Base-by-base conservation (phyloP, 2,797 vertebrate species). In the Xenops minutus region DNA sequence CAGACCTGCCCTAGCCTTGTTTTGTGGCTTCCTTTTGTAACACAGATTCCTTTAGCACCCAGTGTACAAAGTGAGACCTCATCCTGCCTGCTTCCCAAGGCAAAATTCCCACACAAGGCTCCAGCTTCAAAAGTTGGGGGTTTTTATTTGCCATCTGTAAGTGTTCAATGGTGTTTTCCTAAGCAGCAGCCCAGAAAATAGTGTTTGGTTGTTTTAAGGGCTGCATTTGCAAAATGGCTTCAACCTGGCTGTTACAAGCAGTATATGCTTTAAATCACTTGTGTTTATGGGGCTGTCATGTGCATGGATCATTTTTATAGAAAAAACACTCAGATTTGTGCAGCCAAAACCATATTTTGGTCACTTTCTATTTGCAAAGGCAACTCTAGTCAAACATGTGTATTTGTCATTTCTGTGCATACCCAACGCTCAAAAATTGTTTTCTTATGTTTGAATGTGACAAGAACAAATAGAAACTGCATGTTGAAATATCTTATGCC, bases 141-240 rank as follows among this genome's bases (percentile, higher is more conserved):
- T 10, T 43, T 85, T 92, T 88, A 51, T 91, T 89, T 93, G 58
- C 72, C 78, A 89, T 85, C 85, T 95, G n/a, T 83, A 85, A 93
- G 81, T 51, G 67, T 89, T 96, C 81, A 81, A 1, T 83, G 46
- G 58, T 61, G 51, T 91, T 96, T 89, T 85, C 64, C 73, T 92
- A 88, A 95, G 81, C 85, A 88, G 52, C 71, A 91, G 62, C 64
- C 66, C 62, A 83, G 67, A 94, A 82, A 91, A 95, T 64, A 62
- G 46, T 71, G 48, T 74, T 87, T 62, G 30, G 43, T 84, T 90
- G 61, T 67, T 95, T 86, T 55, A 74, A 84, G 59, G 66, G 58
- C 84, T 93, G 37, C 46, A 10, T 72, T 84, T 82, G 55, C 54
- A 77, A 79, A 96, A 59, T 49, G 64, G 29, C 77, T 89, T 94